These are phyloP conservation scores for Mustela lutreola DNA, from an alignment of 2,113 vertebrate genomes.

Conservation along the genomic window DNA sequence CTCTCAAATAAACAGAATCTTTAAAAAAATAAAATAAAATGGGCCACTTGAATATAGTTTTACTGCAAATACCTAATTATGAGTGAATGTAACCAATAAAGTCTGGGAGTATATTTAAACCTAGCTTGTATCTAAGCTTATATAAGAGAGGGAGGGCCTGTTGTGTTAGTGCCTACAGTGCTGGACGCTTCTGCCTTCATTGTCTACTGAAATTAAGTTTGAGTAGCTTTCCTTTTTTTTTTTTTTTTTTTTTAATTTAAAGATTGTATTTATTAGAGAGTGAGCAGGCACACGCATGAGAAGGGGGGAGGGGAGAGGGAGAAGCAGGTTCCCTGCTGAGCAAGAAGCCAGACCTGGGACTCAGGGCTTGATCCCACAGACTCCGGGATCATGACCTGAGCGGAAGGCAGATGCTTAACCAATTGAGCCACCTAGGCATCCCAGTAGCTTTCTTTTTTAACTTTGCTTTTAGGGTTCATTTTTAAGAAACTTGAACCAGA, in stretches of 20 bases:
- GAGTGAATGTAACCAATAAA: neutral
- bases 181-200: constrained; percentile 8
- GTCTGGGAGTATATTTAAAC: constrained; percentile 21
- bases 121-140: constrained; percentile 1
- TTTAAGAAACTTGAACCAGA: constrained; percentile 44
- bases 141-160: neutral
- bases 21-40: neutral
- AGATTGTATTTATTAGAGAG: neutral
- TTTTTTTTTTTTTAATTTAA: neutral
- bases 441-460: neutral
- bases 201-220: constrained; percentile 40
- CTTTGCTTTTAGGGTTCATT: constrained; percentile 54
- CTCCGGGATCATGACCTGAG: too few species aligned
- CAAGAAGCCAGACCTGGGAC: too few species aligned
- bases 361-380: too few species aligned
- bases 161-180: neutral
- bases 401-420: neutral
- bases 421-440: neutral
- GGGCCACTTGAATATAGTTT: neutral
- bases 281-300: rapidly evolving
- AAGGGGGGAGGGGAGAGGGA: too few species aligned
- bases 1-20: too few species aligned
- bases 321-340: too few species aligned
- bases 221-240: constrained; percentile 24
- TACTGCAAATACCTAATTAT: neutral